Evolutionary conservation across 2,797 vertebrate species (phyloP).

Genomic region (Echeneis naucrates): DNA sequence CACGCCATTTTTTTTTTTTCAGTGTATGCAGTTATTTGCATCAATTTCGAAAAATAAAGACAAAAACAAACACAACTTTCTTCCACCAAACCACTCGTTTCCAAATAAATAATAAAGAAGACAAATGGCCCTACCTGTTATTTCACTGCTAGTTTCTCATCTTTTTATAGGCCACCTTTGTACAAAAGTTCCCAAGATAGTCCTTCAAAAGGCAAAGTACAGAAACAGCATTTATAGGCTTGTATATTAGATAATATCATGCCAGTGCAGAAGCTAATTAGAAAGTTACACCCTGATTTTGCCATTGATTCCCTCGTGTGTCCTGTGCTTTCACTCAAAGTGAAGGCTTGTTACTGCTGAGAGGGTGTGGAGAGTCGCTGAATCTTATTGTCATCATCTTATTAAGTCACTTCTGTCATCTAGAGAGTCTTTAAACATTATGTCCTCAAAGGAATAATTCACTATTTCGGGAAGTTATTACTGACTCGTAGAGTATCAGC

Average conservation of each 20-base stretch:
- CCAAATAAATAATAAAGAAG: conserved; percentile 46
- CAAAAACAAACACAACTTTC: not conserved
- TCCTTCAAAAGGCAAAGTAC: conserved; percentile 27
- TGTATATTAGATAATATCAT: conserved; percentile 15
- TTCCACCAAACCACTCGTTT: conserved; percentile 30
- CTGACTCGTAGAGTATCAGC: not conserved
- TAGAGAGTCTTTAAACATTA: not conserved
- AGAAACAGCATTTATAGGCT: conserved; percentile 24
- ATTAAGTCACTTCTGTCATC: not conserved
- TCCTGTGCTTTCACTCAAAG: not conserved
- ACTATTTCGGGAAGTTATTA: not conserved
- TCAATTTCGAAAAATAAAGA: not conserved
- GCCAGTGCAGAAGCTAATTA: conserved; percentile 23
- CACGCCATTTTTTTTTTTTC: not conserved
- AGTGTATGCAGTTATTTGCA: conserved; percentile 8
- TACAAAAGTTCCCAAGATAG: not conserved
- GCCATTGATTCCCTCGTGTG: conserved; percentile 13
- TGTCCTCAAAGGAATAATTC: not conserved
- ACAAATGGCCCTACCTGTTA: conserved; percentile 27
- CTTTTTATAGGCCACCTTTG: conserved; percentile 39
- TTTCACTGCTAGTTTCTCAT: conserved; percentile 11
- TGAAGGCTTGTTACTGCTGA: not conserved
- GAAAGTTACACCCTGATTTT: conserved; percentile 35
- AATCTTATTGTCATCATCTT: not conserved
- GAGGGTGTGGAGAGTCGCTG: too few species aligned